Percentiles rank a stretch among this genome's conserved stretches.
These are phyloP conservation scores for Hippopotamus amphibius DNA, from an alignment of 2,113 vertebrate genomes.

Conservation along the genomic window DNA sequence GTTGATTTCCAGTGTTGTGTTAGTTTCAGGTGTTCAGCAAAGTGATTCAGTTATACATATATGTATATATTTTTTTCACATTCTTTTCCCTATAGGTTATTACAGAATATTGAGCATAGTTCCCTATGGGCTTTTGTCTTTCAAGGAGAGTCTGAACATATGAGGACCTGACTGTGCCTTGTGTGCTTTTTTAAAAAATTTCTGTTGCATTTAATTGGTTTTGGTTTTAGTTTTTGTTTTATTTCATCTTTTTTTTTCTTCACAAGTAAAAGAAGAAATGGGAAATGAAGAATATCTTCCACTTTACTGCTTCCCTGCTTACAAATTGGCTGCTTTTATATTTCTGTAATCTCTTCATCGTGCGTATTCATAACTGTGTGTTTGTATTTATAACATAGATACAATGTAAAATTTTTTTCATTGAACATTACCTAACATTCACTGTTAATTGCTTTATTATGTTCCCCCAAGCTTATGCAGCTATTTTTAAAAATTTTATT, in stretches of 20 bases:
- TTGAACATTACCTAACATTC: background rate
- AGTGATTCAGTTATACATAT: background rate
- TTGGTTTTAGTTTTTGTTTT: background rate
- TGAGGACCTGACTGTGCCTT: background rate
- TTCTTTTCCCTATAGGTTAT: background rate
- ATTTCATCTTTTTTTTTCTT: background rate
- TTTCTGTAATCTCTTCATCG: background rate
- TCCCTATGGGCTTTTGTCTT: background rate
- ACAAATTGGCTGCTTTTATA: background rate
- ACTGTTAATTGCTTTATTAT: background rate
- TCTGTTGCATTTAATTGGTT: background rate
- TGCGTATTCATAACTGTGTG: background rate
- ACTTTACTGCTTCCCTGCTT: background rate
- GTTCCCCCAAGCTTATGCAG: background rate
- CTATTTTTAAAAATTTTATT: background rate
- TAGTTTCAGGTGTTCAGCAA: background rate
- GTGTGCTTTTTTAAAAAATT: background rate
- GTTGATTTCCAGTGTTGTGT: background rate
- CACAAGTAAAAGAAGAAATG: background rate
- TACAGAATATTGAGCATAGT: background rate
- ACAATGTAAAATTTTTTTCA: background rate
- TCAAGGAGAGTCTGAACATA: background rate
- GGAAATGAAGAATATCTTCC: background rate
- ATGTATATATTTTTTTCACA: background rate
- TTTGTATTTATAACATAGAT: constrained; percentile 33